Percentiles rank a stretch among this genome's conserved stretches.
phyloP scores from a whole-genome alignment of 2,888 invertebrate species.

The Trachelus iudaicus region DNA sequence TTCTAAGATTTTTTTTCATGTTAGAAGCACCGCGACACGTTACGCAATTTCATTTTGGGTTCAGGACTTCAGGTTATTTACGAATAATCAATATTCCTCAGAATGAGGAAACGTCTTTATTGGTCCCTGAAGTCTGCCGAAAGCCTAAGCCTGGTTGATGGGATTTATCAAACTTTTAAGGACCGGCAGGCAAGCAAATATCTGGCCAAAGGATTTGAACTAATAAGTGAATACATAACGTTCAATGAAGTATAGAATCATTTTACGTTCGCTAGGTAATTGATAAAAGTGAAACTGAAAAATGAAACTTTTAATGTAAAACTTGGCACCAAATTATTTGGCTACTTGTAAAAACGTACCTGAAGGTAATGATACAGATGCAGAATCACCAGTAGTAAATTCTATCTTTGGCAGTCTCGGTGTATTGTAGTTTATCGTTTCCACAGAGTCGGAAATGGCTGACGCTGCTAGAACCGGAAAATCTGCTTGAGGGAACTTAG shows the following conservation, averaged over 20 bases:
- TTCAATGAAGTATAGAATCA: not conserved
- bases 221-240: not conserved
- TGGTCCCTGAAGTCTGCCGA: not conserved
- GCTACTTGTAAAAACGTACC: not conserved
- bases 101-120: not conserved
- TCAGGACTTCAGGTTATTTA: not conserved
- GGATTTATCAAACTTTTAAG: not conserved
- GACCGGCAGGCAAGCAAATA: not conserved
- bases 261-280: not conserved
- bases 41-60: not conserved
- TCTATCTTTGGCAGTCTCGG: conserved; percentile 34
- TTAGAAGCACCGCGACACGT: not conserved
- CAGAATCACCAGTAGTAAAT: conserved; percentile 18
- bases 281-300: too few relatives aligned
- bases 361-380: not conserved
- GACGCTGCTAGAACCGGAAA: conserved; percentile 37
- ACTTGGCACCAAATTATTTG: not conserved
- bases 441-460: conserved; percentile 33
- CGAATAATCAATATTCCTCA: not conserved
- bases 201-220: not conserved
- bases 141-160: not conserved
- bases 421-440: conserved; percentile 37
- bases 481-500: conserved; percentile 12
- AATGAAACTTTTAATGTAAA: not conserved
- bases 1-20: not conserved